Base-by-base conservation (phyloP, 1,140 invertebrate genomes). In the Laupala kohalensis region DNA sequence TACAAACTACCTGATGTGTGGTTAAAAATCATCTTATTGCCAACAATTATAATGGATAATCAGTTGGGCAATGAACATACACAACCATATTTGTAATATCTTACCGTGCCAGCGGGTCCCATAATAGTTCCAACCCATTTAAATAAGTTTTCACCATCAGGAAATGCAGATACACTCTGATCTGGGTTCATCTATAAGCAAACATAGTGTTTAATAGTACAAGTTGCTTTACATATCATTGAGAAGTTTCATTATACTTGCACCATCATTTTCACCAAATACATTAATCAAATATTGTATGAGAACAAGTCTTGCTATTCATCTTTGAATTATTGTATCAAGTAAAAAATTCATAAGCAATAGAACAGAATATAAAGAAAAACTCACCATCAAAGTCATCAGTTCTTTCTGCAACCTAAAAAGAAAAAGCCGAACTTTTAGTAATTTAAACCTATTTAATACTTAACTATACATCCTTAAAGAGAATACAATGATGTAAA, bases 51-150 rank as follows among this genome's bases (percentile, higher is more conserved):
- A n/a, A n/a, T n/a, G n/a, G n/a, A n/a, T n/a, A n/a, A n/a, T n/a
- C n/a, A n/a, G n/a, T n/a, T n/a, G n/a, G n/a, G n/a, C n/a, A n/a
- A n/a, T n/a, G n/a, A n/a, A n/a, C n/a, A n/a, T n/a, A n/a, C n/a
- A n/a, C n/a, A n/a, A n/a, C n/a, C n/a, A n/a, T n/a, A n/a, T n/a
- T n/a, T n/a, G n/a, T n/a, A n/a, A n/a, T n/a, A n/a, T n/a, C 81
- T 81, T 83, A 90, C 95, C 25, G 95, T 97, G 75, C 92, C 94
- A 74, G 82, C 83, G 6, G 95, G 92, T 12, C 96, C 96, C 77
- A 87, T 85, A 75, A 98, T 95, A 13, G 96, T 98, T 25, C 93
- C 96, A 76, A 97, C 89, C 96, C 96, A 98, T 81, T 91, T 93
- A 78, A 97, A 97, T 19, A 98, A 83, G 82, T 97, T 97, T 78